Evolutionary conservation across 2,113 vertebrate species (phyloP).

Genomic region (Rhinolophus ferrumequinum): DNA sequence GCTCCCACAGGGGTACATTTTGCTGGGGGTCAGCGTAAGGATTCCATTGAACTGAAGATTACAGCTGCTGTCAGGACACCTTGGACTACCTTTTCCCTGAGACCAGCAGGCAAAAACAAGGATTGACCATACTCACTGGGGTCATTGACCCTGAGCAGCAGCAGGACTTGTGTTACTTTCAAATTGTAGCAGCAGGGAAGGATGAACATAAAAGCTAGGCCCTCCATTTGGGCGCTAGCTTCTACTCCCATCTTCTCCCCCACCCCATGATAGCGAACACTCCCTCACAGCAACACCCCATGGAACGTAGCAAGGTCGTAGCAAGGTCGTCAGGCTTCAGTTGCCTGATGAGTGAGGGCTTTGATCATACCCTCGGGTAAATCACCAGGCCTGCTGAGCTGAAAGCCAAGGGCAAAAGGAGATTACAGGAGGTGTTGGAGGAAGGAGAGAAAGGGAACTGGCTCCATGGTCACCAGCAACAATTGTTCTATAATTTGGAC

Average conservation of each 20-base stretch:
- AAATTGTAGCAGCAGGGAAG: neutral
- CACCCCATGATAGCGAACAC: fast-evolving
- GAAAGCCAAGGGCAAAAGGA: no score
- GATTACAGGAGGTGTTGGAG: neutral
- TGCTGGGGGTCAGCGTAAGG: neutral
- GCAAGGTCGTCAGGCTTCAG: neutral
- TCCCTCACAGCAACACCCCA: neutral
- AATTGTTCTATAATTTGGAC: neutral
- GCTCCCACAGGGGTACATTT: neutral
- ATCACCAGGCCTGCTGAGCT: neutral
- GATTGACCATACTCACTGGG: no score
- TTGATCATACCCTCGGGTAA: neutral
- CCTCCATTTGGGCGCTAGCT: neutral
- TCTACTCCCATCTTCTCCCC: no score
- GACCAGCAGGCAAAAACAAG: neutral
- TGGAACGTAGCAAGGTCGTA: neutral
- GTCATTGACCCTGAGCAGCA: no score
- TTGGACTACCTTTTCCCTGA: neutral
- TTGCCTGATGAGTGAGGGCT: neutral
- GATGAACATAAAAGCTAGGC: neutral
- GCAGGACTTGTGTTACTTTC: neutral
- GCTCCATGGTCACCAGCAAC: no score
- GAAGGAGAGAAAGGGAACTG: neutral
- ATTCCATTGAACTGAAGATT: neutral
- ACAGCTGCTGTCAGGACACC: no score